Evolutionary conservation across 2,797 vertebrate species (phyloP).

Genomic region (Halcyon badia): DNA sequence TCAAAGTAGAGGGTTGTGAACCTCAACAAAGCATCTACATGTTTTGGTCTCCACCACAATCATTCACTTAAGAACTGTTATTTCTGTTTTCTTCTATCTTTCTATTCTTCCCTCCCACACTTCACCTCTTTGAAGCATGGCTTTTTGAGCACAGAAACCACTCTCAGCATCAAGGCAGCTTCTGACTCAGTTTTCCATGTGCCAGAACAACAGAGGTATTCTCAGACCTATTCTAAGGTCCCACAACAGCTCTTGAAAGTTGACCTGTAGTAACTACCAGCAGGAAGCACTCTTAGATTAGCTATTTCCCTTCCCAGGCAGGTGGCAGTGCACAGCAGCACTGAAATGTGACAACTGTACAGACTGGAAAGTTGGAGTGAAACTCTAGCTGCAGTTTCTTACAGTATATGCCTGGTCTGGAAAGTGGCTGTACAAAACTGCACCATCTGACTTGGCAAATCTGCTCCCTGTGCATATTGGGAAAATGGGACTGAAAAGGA

Average conservation of each 20-base stretch:
- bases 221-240: neutral
- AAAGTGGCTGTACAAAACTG: neutral
- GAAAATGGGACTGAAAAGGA: neutral
- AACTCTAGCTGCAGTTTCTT: neutral
- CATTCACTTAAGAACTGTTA: neutral
- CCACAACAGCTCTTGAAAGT: neutral
- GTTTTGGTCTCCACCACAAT: constrained; percentile 26
- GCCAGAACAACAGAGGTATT: neutral
- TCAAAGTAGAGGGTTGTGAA: neutral
- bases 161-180: neutral
- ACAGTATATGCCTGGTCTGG: neutral
- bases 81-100: constrained; percentile 6
- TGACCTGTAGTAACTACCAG: neutral
- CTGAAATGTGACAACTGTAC: neutral
- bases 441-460: neutral
- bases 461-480: neutral
- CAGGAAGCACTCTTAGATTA: neutral
- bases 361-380: neutral
- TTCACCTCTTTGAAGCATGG: neutral
- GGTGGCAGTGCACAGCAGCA: neutral
- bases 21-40: constrained; percentile 4
- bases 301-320: neutral
- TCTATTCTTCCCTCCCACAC: constrained; percentile 35
- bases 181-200: neutral
- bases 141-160: constrained; percentile 3